phyloP scores from a whole-genome alignment of 2,888 invertebrate genomes.

The Ptilodon capucinus region DNA sequence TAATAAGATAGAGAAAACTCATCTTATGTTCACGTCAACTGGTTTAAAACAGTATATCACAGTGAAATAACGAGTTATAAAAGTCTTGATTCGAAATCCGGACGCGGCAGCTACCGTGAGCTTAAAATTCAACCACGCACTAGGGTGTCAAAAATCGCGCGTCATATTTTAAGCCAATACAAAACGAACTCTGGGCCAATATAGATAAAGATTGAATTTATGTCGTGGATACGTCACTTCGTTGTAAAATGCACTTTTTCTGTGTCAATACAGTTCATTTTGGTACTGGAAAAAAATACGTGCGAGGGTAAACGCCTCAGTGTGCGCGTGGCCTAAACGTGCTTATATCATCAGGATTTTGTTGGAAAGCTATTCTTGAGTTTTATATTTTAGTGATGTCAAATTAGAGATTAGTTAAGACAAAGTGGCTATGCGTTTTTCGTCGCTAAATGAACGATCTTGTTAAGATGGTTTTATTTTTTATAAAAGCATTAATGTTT shows the following conservation, averaged over 20 bases:
- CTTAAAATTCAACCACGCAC: too few species aligned
- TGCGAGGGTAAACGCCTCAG: too few species aligned
- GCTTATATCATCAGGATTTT: constrained; percentile 29
- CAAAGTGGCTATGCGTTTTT: not conserved
- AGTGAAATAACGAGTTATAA: constrained; percentile 51
- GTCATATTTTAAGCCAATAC: too few species aligned
- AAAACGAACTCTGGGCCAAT: too few species aligned
- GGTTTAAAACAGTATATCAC: constrained; percentile 50
- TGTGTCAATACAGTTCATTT: too few species aligned
- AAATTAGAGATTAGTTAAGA: constrained; percentile 12
- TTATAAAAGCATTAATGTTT: not conserved
- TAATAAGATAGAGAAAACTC: constrained; percentile 41
- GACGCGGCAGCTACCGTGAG: constrained; percentile 22
- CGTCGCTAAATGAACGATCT: not conserved
- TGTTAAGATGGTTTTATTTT: not conserved
- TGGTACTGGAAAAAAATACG: too few species aligned
- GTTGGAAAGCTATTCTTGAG: constrained; percentile 27
- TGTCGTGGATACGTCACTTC: too few species aligned
- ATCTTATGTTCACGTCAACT: constrained; percentile 34
- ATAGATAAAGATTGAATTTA: too few species aligned
- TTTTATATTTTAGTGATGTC: constrained; percentile 10
- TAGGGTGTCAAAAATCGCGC: too few species aligned
- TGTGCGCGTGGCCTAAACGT: constrained; percentile 38
- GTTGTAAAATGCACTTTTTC: too few species aligned
- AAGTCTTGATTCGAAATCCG: constrained; percentile 47